Base-by-base conservation (phyloP, 1,140 invertebrate genomes). In the Adoxophyes honmai region DNA sequence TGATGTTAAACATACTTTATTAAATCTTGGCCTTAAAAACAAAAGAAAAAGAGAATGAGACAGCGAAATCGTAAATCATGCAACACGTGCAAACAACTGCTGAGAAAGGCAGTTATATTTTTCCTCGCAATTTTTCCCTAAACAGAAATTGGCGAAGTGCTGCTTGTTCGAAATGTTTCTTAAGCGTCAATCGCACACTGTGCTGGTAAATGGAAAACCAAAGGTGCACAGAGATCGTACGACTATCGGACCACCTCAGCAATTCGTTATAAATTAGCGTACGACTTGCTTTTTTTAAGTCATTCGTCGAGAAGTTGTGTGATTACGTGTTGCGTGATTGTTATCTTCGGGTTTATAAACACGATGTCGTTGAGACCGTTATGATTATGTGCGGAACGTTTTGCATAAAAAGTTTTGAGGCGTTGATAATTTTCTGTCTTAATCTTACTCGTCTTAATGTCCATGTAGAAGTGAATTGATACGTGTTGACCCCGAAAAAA, bases 211-310 rank as follows among this genome's bases (percentile, higher is more conserved):
- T 67, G 69, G 60, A 76, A 78, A 67, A 76, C 75, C 64, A 5
- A 48, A 33, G 66, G 70, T 71, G 59, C 56, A 65, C 42, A 48
- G 42, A 59, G 34, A 73, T 81, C 75, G 68, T 77, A 78, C 71
- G 70, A 86, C 66, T 58, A 69, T 78, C 78, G 68, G 53, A 68
- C 75, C 75, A 82, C 74, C 57, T 68, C 67, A 53, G 54, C 61
- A 59, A 71, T 71, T 67, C 60, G 60, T 62, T 66, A 37, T 60
- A 64, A 54, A 65, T 73, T 61, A 66, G 60, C 36, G 55, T 55
- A 62, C 52, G 35, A 13, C 34, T 15, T 28, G 55, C 59, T 64
- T 66, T 66, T 64, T 64, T 59, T 28, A 28, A 28, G 21, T 28
- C 21, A 28, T 28, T 28, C 21, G 21, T 28, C 21, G 21, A 28